Base-by-base conservation (phyloP, 2,113 vertebrate genomes). In the Lycocorax pyrrhopterus region DNA sequence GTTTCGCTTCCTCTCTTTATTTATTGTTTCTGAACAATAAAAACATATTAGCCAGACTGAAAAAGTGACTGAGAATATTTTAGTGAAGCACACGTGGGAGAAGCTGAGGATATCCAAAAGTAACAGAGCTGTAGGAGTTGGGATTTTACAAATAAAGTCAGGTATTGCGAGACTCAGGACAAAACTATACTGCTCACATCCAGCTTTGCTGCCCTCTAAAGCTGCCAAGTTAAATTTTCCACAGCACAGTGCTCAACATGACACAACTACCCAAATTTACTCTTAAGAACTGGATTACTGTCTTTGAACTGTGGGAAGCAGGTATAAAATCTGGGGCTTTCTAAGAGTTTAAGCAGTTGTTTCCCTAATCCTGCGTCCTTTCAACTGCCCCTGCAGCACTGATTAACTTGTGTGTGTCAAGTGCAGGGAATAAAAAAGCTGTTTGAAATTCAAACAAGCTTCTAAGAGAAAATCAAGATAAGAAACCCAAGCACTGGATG, bases 371-470 rank as follows among this genome's bases (percentile, higher is more conserved):
- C 49, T 75, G 7, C 0, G 0, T 55, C 15, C 21, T 91, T 79
- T 60, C 72, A 80, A 63, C 35, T 84, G 56, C 69, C 69, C 49
- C 69, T 68, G 73, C 52, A 68, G 79, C 84, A 84, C 49, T 84
- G 44, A 90, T 93, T 89, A 94, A 92, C 84, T 89, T 68, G 25
- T 39, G 46, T 12, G 19, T 89, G 69, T 64, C 60, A 82, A 88
- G 30, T 41, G 25, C 32, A 69, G 80, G 30, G 41, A 39, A 52
- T 53, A 66, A 68, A 79, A 71, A 68, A 46, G 30, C 22, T 59
- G 76, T 93, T 92, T 93, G 86, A 89, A 94, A 87, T 86, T 94
- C 84, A 95, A 95, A 95, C 84, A 89, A 84, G 41, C 9, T 84
- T 89, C 30, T 72, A 52, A 69, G 83, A 87, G 52, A 78, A 89